A percentile compares a stretch with the other conserved stretches of the same genome.
Evolutionary conservation across 2,888 invertebrate genomes (phyloP).

Genomic region (Hydrotaea cyrtoneurina): DNA sequence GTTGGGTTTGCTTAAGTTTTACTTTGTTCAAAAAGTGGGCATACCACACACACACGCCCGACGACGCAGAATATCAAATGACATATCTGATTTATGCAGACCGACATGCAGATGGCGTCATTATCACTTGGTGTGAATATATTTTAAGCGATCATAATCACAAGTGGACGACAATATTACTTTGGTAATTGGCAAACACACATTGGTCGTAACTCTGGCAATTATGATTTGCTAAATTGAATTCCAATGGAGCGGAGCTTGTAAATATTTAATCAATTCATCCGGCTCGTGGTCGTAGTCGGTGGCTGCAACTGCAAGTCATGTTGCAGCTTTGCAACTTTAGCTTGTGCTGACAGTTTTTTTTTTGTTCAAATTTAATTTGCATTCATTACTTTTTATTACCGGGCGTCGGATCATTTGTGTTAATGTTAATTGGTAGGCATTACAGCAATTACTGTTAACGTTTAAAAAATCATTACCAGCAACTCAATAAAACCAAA

Average conservation of each 20-base stretch:
- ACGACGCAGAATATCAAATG: no score
- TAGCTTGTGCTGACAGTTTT: slow-evolving; percentile 14
- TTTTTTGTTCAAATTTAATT: slow-evolving; percentile 9
- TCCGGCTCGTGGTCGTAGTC: neutral
- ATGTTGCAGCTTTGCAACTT: neutral
- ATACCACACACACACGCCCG: no score
- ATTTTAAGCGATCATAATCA: slow-evolving; percentile 25
- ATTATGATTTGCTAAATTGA: slow-evolving; percentile 11
- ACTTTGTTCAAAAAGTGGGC: no score
- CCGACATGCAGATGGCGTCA: neutral
- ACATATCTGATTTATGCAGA: neutral
- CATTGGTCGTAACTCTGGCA: slow-evolving; percentile 11
- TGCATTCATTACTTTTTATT: slow-evolving; percentile 12
- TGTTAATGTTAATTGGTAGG: slow-evolving; percentile 11
- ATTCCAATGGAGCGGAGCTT: neutral
- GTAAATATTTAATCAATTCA: neutral
- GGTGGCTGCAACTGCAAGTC: neutral
- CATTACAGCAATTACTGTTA: neutral
- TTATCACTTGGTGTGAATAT: neutral
- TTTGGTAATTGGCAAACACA: neutral
- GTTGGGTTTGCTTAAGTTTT: no score
- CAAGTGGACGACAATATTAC: neutral
- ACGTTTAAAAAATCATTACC: neutral
- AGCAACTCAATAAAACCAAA: neutral
- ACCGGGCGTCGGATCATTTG: neutral